A percentile compares a stretch with the other conserved stretches of the same genome.
These are phyloP conservation scores for Parelbella ahira DNA, from an alignment of 2,888 invertebrate species.

Conservation along the genomic window DNA sequence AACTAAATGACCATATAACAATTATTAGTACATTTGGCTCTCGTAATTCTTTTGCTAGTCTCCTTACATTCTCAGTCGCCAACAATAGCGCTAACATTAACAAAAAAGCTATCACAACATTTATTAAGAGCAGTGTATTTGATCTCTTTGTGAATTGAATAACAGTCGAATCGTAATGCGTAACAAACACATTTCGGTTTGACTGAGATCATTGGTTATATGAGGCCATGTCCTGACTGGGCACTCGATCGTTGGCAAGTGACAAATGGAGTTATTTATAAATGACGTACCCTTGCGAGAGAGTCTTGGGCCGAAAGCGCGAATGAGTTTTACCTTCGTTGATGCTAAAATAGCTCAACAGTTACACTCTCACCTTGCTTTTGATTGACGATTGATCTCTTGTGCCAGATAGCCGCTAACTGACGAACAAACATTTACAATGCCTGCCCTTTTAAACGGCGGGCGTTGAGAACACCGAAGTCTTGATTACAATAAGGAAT, in stretches of 20 bases:
- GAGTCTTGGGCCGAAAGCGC: constrained; percentile 76
- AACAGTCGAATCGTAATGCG: constrained; percentile 9
- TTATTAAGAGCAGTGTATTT: constrained; percentile 9
- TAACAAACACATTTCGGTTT: constrained; percentile 16
- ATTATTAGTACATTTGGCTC: too few relatives aligned
- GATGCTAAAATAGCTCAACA: constrained; percentile 76
- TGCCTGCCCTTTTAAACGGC: constrained; percentile 30
- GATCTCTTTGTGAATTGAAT: constrained; percentile 14
- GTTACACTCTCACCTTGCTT: constrained; percentile 79
- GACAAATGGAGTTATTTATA: constrained; percentile 72
- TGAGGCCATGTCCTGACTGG: constrained; percentile 36
- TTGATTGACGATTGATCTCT: constrained; percentile 80
- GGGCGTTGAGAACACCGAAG: constrained; percentile 1
- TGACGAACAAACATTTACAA: constrained; percentile 59
- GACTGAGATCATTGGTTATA: constrained; percentile 30
- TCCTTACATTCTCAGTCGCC: constrained; percentile 3
- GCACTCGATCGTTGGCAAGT: constrained; percentile 55
- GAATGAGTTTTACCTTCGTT: constrained; percentile 79
- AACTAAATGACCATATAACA: too few relatives aligned
- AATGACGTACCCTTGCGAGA: constrained; percentile 73
- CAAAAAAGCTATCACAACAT: constrained; percentile 10
- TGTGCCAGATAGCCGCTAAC: constrained; percentile 77
- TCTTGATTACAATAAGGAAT: background rate
- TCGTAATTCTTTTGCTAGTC: background rate
- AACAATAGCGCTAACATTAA: constrained; percentile 1